Percentiles rank a stretch among this genome's conserved stretches.
Conservation (phyloP, 2,113 vertebrate species). For the Gymnocephalus cernua region DNA sequence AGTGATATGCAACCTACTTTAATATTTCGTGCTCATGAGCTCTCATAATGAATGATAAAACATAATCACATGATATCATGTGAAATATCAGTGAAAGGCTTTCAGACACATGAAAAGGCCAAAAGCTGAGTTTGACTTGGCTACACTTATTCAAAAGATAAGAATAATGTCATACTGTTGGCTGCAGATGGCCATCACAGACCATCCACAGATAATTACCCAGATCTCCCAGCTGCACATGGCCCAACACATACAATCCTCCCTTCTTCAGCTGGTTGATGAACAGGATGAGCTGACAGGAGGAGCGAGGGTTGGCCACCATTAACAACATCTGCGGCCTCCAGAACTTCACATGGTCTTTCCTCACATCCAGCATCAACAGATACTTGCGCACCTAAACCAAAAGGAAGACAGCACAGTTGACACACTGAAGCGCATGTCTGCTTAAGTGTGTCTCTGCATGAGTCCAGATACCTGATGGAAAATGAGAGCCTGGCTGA, state of each 20-base stretch:
- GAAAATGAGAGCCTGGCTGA: conserved; percentile 93
- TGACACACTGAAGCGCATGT: neutral
- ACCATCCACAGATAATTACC: conserved; percentile 73
- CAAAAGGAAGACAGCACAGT: neutral
- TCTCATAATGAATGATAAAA: neutral
- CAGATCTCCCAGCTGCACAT: conserved; percentile 88
- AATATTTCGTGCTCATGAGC: neutral
- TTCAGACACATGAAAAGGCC: neutral
- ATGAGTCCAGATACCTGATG: conserved; percentile 81
- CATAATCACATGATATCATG: neutral
- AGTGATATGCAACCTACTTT: neutral
- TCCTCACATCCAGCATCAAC: conserved; percentile 87
- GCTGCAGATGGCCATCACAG: conserved; percentile 29
- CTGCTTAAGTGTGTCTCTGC: neutral
- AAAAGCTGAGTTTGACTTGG: neutral
- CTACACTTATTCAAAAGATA: conserved; percentile 37
- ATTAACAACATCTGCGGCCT: conserved; percentile 88
- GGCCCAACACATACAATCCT: conserved; percentile 87
- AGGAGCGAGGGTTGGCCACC: conserved; percentile 88
- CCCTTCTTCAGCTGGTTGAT: conserved; percentile 90
- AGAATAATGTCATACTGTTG: conserved; percentile 50
- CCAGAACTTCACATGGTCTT: conserved; percentile 91
- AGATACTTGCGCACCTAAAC: conserved; percentile 88
- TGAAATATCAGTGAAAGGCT: neutral
- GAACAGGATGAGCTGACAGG: conserved; percentile 87